Percentiles rank a stretch among this genome's conserved stretches.
Evolutionary conservation across 1,140 invertebrate species (phyloP).

Genomic region (Saccostrea cuccullata): DNA sequence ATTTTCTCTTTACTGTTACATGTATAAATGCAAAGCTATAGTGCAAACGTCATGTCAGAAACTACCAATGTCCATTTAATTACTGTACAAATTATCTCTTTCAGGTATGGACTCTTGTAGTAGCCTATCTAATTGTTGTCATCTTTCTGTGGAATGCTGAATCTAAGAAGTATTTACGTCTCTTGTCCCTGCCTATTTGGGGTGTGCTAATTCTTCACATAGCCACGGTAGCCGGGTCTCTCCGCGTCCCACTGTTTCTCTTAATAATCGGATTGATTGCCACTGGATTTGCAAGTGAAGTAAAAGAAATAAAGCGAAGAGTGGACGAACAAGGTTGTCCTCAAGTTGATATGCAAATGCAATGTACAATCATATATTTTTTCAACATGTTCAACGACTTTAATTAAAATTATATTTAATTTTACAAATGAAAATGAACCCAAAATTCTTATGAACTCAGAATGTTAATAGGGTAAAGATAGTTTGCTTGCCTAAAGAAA

Average conservation of each 20-base stretch:
- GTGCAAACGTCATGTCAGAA: too few relatives aligned
- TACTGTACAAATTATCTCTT: slow-evolving; percentile 39
- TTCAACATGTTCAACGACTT: too few relatives aligned
- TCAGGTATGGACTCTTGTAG: slow-evolving; percentile 75
- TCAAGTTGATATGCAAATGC: background rate
- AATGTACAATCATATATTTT: too few relatives aligned
- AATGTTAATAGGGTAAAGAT: too few relatives aligned
- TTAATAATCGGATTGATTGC: slow-evolving; percentile 76
- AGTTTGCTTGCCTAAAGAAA: too few relatives aligned
- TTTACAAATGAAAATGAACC: background rate
- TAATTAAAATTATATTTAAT: too few relatives aligned
- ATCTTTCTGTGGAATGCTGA: slow-evolving; percentile 73
- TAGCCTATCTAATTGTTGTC: slow-evolving; percentile 72
- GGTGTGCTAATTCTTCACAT: slow-evolving; percentile 76
- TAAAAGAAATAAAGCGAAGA: slow-evolving; percentile 60
- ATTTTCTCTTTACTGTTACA: too few relatives aligned
- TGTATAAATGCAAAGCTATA: too few relatives aligned
- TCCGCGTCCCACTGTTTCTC: slow-evolving; percentile 79
- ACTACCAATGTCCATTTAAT: background rate
- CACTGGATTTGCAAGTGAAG: slow-evolving; percentile 76
- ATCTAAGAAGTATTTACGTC: slow-evolving; percentile 62
- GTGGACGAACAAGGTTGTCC: slow-evolving; percentile 32
- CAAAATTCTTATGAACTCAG: background rate
- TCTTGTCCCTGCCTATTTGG: slow-evolving; percentile 77
- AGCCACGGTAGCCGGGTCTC: slow-evolving; percentile 77